Evolutionary conservation across 2,797 vertebrate species (phyloP), one percentile per base, ranked within the genome.

Genomic region (Cuniculus paca): DNA sequence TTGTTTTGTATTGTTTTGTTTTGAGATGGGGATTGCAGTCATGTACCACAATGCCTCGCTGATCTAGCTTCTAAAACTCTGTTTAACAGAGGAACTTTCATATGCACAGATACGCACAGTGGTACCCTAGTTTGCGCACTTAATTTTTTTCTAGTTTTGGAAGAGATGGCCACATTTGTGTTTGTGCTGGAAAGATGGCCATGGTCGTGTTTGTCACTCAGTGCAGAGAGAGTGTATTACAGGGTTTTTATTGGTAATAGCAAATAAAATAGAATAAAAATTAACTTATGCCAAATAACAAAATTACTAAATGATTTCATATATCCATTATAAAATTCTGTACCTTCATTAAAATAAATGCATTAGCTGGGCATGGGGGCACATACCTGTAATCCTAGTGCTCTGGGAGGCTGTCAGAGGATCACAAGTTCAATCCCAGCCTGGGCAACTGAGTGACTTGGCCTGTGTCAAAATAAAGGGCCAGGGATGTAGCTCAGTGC

Each of bases 311-410:
- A 85, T 92, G 5, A 82, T 95, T 83, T 96, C 39, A 89, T 86
- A 24, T 7, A 80, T 88, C n/a, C 60, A 36, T 93, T 94, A 65
- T 70, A 52, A 96, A 91, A 83, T 88, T 95, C n/a, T 96, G 1
- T 78, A 83, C 24, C 92, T 10, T 86, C 34, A 85, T 95, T 95
- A 94, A 96, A 91, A 90, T 86, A 91, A 95, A 90, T 84, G 5
- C 81, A 34, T 84, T 34, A 14, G 50, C 50, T 79, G 31, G 34
- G 34, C 74, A 48, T 48, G 26, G 13, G 19, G 74, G 45, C 31
- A n/a, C 19, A 79, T 54, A 20, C 50, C 10, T 79, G 10, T 83
- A 28, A 81, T 52, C 75, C 28, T 52, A 34, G 31, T 16, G 12
- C 48, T 78, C 17, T 78, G 75, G 17, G 8, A 50, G 74, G 28